Conservation (phyloP, 2,113 vertebrate genomes). For the Pseudorasbora parva region DNA sequence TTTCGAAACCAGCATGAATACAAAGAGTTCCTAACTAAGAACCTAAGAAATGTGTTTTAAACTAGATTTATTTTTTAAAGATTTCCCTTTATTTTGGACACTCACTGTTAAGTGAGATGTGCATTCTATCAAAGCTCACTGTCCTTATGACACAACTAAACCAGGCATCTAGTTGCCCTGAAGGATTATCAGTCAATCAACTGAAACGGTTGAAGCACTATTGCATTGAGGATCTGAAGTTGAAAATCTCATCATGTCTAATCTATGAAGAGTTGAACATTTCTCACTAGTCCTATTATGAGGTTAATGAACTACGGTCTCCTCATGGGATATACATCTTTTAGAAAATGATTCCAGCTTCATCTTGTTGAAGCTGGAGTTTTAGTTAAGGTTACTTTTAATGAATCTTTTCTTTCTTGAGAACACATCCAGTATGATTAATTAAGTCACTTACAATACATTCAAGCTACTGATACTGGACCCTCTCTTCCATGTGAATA, state of each 20-base stretch:
- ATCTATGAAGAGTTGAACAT: background rate
- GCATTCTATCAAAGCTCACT: background rate
- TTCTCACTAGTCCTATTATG: background rate
- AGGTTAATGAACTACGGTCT: background rate
- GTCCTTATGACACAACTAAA: background rate
- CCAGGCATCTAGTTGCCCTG: background rate
- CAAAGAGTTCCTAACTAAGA: too few relatives aligned
- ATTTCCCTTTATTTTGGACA: background rate
- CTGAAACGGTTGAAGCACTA: slow-evolving; percentile 35
- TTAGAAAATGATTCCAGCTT: too few relatives aligned
- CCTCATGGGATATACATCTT: background rate
- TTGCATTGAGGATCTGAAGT: background rate
- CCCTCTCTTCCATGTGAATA: too few relatives aligned
- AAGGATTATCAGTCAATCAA: slow-evolving; percentile 63
- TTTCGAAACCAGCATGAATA: too few relatives aligned
- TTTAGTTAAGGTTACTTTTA: too few relatives aligned
- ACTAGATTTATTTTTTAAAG: too few relatives aligned
- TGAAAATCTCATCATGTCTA: slow-evolving; percentile 21
- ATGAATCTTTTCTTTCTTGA: too few relatives aligned
- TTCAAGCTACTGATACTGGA: too few relatives aligned
- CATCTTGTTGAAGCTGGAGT: background rate
- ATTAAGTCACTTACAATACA: too few relatives aligned
- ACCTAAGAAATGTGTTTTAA: too few relatives aligned
- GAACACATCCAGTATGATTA: too few relatives aligned
- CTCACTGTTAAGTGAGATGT: background rate